phyloP scores from a whole-genome alignment of 2,797 vertebrate genomes.

The Acanthurus leucopareius region DNA sequence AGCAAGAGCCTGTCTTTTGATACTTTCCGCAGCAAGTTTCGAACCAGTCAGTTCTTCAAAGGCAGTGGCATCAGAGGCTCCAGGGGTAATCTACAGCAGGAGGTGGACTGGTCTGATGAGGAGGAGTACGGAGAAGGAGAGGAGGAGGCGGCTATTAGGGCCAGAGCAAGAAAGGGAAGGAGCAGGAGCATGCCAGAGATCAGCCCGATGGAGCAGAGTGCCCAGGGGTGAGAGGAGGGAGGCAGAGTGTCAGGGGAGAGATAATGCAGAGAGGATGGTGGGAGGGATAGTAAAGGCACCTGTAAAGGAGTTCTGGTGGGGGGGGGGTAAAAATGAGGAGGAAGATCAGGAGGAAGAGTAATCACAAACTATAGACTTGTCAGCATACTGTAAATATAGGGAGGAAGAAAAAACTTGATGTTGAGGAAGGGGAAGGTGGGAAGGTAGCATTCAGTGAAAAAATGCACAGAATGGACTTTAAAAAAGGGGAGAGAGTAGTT shows the following conservation, averaged over 20 bases:
- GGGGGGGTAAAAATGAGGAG: not conserved
- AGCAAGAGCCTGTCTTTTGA: constrained; percentile 88
- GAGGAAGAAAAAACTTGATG: constrained; percentile 1
- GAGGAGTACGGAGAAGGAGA: constrained; percentile 76
- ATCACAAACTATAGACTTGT: not conserved
- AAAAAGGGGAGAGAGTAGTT: not conserved
- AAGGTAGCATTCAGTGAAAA: constrained; percentile 11
- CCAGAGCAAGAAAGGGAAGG: constrained; percentile 79
- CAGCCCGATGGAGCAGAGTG: constrained; percentile 79
- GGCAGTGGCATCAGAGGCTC: constrained; percentile 74
- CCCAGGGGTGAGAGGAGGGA: constrained; percentile 70
- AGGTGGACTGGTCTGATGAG: constrained; percentile 83
- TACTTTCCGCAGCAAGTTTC: constrained; percentile 82
- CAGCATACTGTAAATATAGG: constrained; percentile 5
- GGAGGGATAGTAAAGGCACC: not conserved
- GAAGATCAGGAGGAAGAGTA: not conserved
- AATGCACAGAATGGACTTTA: not conserved
- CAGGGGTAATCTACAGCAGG: constrained; percentile 83
- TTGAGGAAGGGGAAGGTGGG: not conserved
- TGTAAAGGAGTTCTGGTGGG: not conserved
- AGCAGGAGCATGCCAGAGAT: constrained; percentile 90
- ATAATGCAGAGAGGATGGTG: constrained; percentile 14
- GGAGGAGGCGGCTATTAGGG: constrained; percentile 70
- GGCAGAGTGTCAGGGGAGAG: not conserved
- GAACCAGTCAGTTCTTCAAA: constrained; percentile 73